Evolutionary conservation across 1,140 invertebrate species (phyloP).

Genomic region (Steinernema khuongi): DNA sequence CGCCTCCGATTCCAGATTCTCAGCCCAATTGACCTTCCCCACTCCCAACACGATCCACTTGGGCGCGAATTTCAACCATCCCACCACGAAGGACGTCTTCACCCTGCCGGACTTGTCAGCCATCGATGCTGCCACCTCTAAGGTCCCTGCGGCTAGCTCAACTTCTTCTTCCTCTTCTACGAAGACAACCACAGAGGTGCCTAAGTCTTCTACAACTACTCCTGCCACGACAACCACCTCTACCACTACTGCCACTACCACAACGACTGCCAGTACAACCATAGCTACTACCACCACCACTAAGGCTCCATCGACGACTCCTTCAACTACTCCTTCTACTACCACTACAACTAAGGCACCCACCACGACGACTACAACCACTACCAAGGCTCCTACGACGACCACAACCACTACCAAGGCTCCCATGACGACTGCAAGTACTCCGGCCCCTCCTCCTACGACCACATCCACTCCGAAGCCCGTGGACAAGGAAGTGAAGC

Average conservation of each 20-base stretch:
- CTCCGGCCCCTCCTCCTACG: constrained; percentile 11
- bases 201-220: background rate
- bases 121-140: constrained; percentile 30
- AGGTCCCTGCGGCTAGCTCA: constrained; percentile 22
- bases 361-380: background rate
- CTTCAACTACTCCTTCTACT: constrained; percentile 24
- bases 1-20: constrained; percentile 25
- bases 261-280: constrained; percentile 17
- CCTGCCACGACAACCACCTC: constrained; percentile 20
- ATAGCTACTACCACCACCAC: constrained; percentile 23
- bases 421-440: constrained; percentile 22
- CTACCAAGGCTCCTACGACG: constrained; percentile 18
- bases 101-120: background rate
- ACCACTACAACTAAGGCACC: background rate
- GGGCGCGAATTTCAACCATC: constrained; percentile 10
- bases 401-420: constrained; percentile 8
- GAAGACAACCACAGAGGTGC: constrained; percentile 21
- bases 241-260: constrained; percentile 15
- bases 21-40: constrained; percentile 29
- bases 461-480: background rate
- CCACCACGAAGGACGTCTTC: constrained; percentile 7
- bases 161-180: constrained; percentile 24
- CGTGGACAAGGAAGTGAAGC: background rate
- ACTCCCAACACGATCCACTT: constrained; percentile 24
- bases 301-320: constrained; percentile 8